These are phyloP conservation scores for Xenopus laevis DNA, from an alignment of 2,113 vertebrate species.

Conservation along the genomic window DNA sequence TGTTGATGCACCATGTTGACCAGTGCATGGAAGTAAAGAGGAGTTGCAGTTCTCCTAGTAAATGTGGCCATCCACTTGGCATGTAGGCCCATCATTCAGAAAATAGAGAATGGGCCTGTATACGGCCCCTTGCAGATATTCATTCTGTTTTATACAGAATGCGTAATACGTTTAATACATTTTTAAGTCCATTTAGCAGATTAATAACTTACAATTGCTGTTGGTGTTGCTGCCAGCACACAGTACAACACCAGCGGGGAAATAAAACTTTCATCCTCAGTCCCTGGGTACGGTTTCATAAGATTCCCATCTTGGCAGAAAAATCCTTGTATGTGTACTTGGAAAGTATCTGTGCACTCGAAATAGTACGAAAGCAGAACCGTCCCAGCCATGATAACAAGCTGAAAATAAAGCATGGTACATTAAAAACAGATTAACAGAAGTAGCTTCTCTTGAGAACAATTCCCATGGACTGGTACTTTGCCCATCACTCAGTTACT, in stretches of 20 bases:
- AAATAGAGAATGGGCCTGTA: neutral
- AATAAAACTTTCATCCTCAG: conserved; percentile 89
- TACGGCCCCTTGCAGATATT: neutral
- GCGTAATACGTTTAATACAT: conserved; percentile 38
- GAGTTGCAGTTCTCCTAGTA: too few relatives aligned
- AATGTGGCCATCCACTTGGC: too few relatives aligned
- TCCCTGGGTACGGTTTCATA: conserved; percentile 94
- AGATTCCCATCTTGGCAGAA: conserved; percentile 95
- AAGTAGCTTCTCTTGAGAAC: conserved; percentile 49
- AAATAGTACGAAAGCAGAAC: conserved; percentile 96
- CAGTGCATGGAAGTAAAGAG: too few relatives aligned
- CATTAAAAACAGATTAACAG: conserved; percentile 51
- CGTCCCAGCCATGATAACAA: conserved; percentile 97
- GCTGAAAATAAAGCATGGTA: conserved; percentile 87
- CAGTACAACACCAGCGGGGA: conserved; percentile 92
- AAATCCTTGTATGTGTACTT: conserved; percentile 95
- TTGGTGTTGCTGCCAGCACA: conserved; percentile 87
- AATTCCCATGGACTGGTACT: conserved; percentile 47
- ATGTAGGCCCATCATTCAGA: neutral
- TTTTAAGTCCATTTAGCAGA: conserved; percentile 5
- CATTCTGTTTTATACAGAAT: neutral
- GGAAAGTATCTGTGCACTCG: conserved; percentile 93
- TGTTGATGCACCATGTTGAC: too few relatives aligned
- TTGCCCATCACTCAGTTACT: conserved; percentile 51
- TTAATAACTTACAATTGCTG: conserved; percentile 82